Percentiles rank a stretch among this genome's conserved stretches.
These are phyloP conservation scores for Timema podura DNA, from an alignment of 2,888 invertebrate genomes.

Conservation along the genomic window DNA sequence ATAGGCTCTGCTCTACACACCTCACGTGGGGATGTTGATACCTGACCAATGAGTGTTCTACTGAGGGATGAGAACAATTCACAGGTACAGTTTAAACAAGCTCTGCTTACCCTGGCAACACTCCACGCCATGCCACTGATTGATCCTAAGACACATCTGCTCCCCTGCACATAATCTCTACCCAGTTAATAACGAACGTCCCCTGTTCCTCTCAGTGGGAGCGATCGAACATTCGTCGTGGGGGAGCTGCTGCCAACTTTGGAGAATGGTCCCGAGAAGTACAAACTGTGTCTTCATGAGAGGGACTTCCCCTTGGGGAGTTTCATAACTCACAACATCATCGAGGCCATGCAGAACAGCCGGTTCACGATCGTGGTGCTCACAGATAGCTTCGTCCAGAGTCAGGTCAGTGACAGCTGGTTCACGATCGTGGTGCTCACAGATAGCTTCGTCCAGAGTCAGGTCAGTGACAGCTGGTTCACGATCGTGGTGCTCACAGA, in stretches of 20 bases:
- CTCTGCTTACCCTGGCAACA: too few relatives aligned
- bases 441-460: slow-evolving; percentile 33
- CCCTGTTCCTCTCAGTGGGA: slow-evolving; percentile 30
- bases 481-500: slow-evolving; percentile 34
- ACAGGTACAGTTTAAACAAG: too few relatives aligned
- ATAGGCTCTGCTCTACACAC: too few relatives aligned
- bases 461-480: slow-evolving; percentile 21
- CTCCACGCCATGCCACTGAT: too few relatives aligned
- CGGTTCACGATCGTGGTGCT: slow-evolving; percentile 34
- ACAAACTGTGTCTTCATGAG: slow-evolving; percentile 34
- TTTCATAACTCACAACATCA: slow-evolving; percentile 34
- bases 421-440: slow-evolving; percentile 34
- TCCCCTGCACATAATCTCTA: too few relatives aligned
- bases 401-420: slow-evolving; percentile 22
- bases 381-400: slow-evolving; percentile 34
- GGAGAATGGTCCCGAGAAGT: slow-evolving; percentile 30
- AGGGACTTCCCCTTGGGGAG: slow-evolving; percentile 34
- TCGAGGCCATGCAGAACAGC: slow-evolving; percentile 34
- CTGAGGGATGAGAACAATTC: too few relatives aligned
- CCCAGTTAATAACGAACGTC: not conserved
- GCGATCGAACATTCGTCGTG: slow-evolving; percentile 34
- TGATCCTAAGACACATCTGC: too few relatives aligned
- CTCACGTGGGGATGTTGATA: too few relatives aligned
- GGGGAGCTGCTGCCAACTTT: slow-evolving; percentile 33
- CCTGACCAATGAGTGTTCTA: too few relatives aligned